These are phyloP conservation scores for Xylota sylvarum DNA, from an alignment of 2,888 invertebrate species.

Conservation along the genomic window DNA sequence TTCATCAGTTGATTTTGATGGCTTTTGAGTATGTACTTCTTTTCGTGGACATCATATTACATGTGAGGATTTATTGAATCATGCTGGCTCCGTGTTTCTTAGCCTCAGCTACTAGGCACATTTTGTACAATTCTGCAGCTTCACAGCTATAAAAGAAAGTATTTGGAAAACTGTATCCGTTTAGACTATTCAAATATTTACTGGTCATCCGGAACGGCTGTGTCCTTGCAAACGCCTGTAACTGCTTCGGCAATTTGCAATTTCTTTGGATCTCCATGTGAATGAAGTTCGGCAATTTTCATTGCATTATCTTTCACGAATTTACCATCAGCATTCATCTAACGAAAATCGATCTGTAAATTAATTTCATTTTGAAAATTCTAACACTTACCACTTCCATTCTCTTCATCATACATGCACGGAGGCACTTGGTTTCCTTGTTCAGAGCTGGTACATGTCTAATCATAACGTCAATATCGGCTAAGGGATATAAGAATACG, in stretches of 20 bases:
- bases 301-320: slow-evolving; percentile 79
- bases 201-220: slow-evolving; percentile 82
- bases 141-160: slow-evolving; percentile 79
- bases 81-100: slow-evolving; percentile 79
- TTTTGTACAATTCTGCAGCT: slow-evolving; percentile 80
- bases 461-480: slow-evolving; percentile 81
- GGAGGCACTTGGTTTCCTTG: slow-evolving; percentile 82
- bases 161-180: no score
- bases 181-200: slow-evolving; percentile 74
- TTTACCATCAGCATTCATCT: slow-evolving; percentile 82
- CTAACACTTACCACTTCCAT: slow-evolving; percentile 81
- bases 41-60: background rate
- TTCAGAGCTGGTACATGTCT: slow-evolving; percentile 79
- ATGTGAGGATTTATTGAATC: background rate
- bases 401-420: slow-evolving; percentile 82
- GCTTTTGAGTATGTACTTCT: background rate
- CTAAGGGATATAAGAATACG: slow-evolving; percentile 70
- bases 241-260: slow-evolving; percentile 78
- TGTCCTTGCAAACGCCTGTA: slow-evolving; percentile 79
- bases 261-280: slow-evolving; percentile 79
- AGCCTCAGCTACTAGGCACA: slow-evolving; percentile 79
- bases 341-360: slow-evolving; percentile 2
- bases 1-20: background rate
- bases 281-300: slow-evolving; percentile 78
- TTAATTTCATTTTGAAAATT: background rate